phyloP scores from a whole-genome alignment of 2,888 invertebrate genomes.

The Parnassius smintheus region DNA sequence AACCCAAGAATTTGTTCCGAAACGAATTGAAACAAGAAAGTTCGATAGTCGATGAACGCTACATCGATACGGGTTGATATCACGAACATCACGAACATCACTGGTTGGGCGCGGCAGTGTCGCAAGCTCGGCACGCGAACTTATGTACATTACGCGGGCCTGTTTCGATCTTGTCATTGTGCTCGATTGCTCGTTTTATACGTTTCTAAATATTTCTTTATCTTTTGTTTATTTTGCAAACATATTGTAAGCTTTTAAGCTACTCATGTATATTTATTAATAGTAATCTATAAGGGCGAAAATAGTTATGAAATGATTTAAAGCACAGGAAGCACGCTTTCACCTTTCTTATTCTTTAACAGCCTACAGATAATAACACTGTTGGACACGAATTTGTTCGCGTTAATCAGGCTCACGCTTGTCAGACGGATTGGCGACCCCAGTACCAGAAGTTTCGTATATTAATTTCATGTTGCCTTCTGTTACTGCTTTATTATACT shows the following conservation, averaged over 20 bases:
- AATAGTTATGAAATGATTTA: too few relatives aligned
- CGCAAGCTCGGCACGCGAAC: conserved; percentile 69
- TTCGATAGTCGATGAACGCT: conserved; percentile 49
- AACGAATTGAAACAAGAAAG: conserved; percentile 44
- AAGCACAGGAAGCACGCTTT: too few relatives aligned
- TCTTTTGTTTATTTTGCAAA: conserved; percentile 4
- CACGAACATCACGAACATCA: conserved; percentile 66
- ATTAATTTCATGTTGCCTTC: too few relatives aligned
- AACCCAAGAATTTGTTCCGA: conserved; percentile 8
- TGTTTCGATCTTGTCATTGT: conserved; percentile 46
- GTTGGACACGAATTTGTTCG: too few relatives aligned
- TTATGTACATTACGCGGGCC: conserved; percentile 37
- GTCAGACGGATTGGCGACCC: too few relatives aligned
- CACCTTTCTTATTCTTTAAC: too few relatives aligned
- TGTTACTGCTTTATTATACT: too few relatives aligned
- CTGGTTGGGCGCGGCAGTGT: conserved; percentile 63
- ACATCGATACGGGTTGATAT: conserved; percentile 55
- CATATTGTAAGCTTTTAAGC: neutral
- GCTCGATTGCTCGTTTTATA: conserved; percentile 33
- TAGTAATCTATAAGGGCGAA: too few relatives aligned
- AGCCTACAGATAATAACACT: too few relatives aligned
- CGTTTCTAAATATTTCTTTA: conserved; percentile 15
- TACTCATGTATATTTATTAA: too few relatives aligned
- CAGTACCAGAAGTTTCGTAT: too few relatives aligned
- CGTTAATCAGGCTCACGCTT: too few relatives aligned